Base-by-base conservation (phyloP, 92 coral and sea anemone species). In the Heliopora coerulea region DNA sequence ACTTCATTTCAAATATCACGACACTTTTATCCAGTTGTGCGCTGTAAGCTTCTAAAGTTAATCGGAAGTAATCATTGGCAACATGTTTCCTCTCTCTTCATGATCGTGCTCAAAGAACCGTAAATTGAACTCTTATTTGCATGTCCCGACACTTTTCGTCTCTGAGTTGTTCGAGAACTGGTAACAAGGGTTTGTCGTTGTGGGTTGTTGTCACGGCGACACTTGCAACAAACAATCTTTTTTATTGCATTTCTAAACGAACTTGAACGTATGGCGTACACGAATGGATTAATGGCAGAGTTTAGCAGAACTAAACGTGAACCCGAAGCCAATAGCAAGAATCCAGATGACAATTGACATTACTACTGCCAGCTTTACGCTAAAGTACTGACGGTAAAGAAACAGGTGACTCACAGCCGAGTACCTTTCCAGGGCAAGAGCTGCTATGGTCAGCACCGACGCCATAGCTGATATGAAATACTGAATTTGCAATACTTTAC, bases 391-490 rank as follows among this genome's bases (percentile, higher is more conserved):
- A 3, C 77, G 46, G 33, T 70, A 82, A 21, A 26, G 63, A 52
- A 70, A 30, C 26, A 74, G 78, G 2, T 88, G 81, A 7, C 84
- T 88, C 18, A 89, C 67, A 13, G 90, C 84, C 18, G 83, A 54
- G 49, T 91, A 83, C 18, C 97, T 86, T 18, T 89, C 96, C 15
- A 82, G 25, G 0, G 96, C 80, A 33, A 89, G 73, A 1, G 91
- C 91, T 25, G 84, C 84, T 29, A 86, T 80, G 42, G 88, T 89
- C 34, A 83, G 74, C 69, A 86, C 59, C 1, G 96, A 89, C 14
- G 96, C 96, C 60, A 85, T 56, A 19, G 78, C 84, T 19, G 90
- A 65, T 42, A 89, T 78, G 50, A 89, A 89, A 58, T 86, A 89
- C 11, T 74, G 56, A 48, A 86, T 76, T 54, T 89, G 82, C 8